These are phyloP conservation scores for Rhagophthalmus giganteus DNA, from an alignment of 2,888 invertebrate species.

Conservation along the genomic window DNA sequence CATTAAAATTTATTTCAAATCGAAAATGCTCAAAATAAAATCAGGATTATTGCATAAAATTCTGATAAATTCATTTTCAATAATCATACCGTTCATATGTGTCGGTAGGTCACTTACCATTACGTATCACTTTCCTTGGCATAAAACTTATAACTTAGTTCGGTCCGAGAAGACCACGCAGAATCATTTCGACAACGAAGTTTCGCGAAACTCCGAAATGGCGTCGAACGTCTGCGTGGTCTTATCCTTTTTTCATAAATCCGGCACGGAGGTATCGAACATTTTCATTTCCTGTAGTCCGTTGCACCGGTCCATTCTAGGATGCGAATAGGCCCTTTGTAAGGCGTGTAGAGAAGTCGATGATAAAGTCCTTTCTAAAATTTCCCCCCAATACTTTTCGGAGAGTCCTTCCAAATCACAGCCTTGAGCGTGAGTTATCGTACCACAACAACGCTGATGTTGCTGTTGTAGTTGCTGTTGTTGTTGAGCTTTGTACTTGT, in stretches of 20 bases:
- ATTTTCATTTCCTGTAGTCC: slow-evolving; percentile 51
- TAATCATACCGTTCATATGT: too few species aligned
- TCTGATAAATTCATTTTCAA: too few species aligned
- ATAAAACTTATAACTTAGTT: slow-evolving; percentile 9
- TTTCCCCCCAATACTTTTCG: slow-evolving; percentile 66
- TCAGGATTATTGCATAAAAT: too few species aligned
- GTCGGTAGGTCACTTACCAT: slow-evolving; percentile 2
- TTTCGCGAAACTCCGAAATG: slow-evolving; percentile 44
- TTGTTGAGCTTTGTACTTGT: slow-evolving; percentile 37
- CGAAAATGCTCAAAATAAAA: too few species aligned
- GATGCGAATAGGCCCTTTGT: slow-evolving; percentile 46
- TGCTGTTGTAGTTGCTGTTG: slow-evolving; percentile 39
- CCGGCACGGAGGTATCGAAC: slow-evolving; percentile 51
- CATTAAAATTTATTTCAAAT: too few species aligned
- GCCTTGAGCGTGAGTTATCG: slow-evolving; percentile 51
- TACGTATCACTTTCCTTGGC: slow-evolving; percentile 15
- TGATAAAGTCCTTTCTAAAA: slow-evolving; percentile 75
- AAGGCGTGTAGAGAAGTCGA: slow-evolving; percentile 72
- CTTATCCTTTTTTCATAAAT: slow-evolving; percentile 56
- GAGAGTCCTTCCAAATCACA: slow-evolving; percentile 60
- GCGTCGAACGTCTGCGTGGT: slow-evolving; percentile 54
- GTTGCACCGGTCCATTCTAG: slow-evolving; percentile 49
- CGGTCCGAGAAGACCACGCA: slow-evolving; percentile 29
- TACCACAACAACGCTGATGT: slow-evolving; percentile 45
- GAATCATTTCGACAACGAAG: slow-evolving; percentile 44